Evolutionary conservation across 1,140 invertebrate species (phyloP).

Genomic region (Medauroidea extradentata): DNA sequence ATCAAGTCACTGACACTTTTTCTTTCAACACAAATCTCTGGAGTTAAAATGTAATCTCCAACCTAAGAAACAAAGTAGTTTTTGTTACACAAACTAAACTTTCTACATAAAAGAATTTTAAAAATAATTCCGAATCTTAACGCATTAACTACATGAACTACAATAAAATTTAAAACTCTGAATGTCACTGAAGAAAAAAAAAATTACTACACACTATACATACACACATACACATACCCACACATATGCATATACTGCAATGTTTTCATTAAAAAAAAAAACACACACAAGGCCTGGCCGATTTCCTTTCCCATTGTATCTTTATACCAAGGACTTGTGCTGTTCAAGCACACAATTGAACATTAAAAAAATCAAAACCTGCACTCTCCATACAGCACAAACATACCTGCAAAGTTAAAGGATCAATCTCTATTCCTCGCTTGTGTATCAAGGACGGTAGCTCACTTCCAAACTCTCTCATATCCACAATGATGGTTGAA

Average conservation of each 20-base stretch:
- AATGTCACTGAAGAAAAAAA: not conserved
- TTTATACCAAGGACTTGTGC: too few relatives aligned
- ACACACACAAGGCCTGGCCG: slow-evolving; percentile 8
- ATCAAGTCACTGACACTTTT: slow-evolving; percentile 98
- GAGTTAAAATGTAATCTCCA: slow-evolving; percentile 96
- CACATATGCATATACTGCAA: not conserved
- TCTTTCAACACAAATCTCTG: slow-evolving; percentile 93
- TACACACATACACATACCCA: not conserved
- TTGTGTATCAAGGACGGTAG: slow-evolving; percentile 91
- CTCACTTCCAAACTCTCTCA: slow-evolving; percentile 97
- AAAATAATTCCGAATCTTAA: not conserved
- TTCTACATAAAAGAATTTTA: slow-evolving; percentile 8
- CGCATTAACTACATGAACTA: not conserved
- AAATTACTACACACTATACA: not conserved
- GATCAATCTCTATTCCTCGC: slow-evolving; percentile 89
- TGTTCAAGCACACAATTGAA: too few relatives aligned
- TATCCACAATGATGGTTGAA: slow-evolving; percentile 86
- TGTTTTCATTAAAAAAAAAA: not conserved
- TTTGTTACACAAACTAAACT: too few relatives aligned
- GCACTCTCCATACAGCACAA: too few relatives aligned
- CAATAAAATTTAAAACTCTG: not conserved
- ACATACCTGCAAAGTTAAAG: slow-evolving; percentile 79
- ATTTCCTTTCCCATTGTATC: too few relatives aligned
- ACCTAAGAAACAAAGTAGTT: slow-evolving; percentile 55
- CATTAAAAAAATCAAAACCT: too few relatives aligned